Percentiles rank a stretch among this genome's conserved stretches.
Evolutionary conservation across 2,888 invertebrate genomes (phyloP).

Genomic region (Synanthedon formicaeformis): DNA sequence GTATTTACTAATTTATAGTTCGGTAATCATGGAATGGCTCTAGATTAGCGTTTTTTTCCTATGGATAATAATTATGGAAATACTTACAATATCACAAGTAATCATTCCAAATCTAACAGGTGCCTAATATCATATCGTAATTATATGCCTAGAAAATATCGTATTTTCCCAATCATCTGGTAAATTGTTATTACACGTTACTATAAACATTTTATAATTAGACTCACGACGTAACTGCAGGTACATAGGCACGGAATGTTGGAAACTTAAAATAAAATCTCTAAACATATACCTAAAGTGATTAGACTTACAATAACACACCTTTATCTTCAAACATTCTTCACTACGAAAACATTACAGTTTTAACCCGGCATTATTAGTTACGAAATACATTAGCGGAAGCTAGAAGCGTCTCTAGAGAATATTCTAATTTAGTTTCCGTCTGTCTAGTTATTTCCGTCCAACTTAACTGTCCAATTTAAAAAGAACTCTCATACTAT

Average conservation of each 20-base stretch:
- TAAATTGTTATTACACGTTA: constrained; percentile 2
- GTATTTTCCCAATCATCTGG: constrained; percentile 3
- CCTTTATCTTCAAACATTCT: background rate
- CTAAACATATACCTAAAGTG: too few species aligned
- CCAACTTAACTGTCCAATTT: constrained; percentile 33
- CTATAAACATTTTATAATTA: background rate
- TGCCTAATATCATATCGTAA: too few species aligned
- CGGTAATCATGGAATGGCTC: too few species aligned
- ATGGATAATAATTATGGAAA: too few species aligned
- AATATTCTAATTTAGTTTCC: constrained; percentile 59
- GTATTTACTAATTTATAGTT: too few species aligned
- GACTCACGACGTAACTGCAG: too few species aligned
- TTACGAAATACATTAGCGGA: constrained; percentile 32
- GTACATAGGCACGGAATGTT: too few species aligned
- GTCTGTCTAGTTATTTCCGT: constrained; percentile 60
- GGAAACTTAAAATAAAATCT: too few species aligned
- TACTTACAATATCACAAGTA: too few species aligned
- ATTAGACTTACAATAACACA: background rate
- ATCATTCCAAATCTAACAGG: too few species aligned
- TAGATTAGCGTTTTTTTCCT: too few species aligned
- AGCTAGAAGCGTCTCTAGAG: constrained; percentile 43
- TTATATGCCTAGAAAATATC: constrained; percentile 5
- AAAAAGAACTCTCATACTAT: constrained; percentile 23
- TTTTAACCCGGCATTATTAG: background rate
- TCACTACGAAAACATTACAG: background rate